Percentiles rank a stretch among this genome's conserved stretches.
Evolutionary conservation across 2,113 vertebrate species (phyloP).

Genomic region (Proterorhinus semilunaris): DNA sequence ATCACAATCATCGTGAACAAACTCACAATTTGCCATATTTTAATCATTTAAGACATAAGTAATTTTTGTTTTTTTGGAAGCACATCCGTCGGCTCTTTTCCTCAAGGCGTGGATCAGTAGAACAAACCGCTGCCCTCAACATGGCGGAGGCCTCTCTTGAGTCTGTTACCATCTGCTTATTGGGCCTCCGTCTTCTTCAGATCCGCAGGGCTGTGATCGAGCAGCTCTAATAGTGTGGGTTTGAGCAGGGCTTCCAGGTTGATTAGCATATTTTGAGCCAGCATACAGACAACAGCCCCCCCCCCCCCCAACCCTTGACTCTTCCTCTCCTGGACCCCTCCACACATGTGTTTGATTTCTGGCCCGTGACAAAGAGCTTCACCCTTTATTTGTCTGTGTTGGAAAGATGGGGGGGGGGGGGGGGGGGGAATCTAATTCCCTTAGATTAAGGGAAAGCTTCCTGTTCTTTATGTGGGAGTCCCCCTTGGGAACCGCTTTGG

Average conservation of each 20-base stretch:
- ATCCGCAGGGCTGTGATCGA: slow-evolving; percentile 50
- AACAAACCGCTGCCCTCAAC: slow-evolving; percentile 44
- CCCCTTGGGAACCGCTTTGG: slow-evolving; percentile 65
- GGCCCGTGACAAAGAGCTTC: slow-evolving; percentile 78
- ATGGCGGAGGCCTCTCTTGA: slow-evolving; percentile 49
- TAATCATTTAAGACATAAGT: background rate
- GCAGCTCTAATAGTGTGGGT: slow-evolving; percentile 50
- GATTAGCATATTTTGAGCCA: slow-evolving; percentile 70
- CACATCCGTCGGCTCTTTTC: slow-evolving; percentile 9
- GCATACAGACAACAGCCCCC: slow-evolving; percentile 56
- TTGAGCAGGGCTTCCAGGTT: slow-evolving; percentile 53
- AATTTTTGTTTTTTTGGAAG: background rate
- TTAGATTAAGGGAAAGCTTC: slow-evolving; percentile 82
- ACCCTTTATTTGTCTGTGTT: slow-evolving; percentile 72
- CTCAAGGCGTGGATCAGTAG: slow-evolving; percentile 13
- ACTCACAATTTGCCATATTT: background rate
- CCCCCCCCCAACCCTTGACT: slow-evolving; percentile 21
- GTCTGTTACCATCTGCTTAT: slow-evolving; percentile 60
- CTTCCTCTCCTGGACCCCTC: slow-evolving; percentile 17
- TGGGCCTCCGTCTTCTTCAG: slow-evolving; percentile 56
- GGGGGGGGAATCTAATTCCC: slow-evolving; percentile 61
- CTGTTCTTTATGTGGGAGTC: slow-evolving; percentile 77
- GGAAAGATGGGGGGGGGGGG: slow-evolving; percentile 63
- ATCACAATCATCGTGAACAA: slow-evolving; percentile 18
- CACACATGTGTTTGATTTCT: slow-evolving; percentile 78